phyloP scores from a whole-genome alignment of 2,113 vertebrate species.

The Gymnogyps californianus region DNA sequence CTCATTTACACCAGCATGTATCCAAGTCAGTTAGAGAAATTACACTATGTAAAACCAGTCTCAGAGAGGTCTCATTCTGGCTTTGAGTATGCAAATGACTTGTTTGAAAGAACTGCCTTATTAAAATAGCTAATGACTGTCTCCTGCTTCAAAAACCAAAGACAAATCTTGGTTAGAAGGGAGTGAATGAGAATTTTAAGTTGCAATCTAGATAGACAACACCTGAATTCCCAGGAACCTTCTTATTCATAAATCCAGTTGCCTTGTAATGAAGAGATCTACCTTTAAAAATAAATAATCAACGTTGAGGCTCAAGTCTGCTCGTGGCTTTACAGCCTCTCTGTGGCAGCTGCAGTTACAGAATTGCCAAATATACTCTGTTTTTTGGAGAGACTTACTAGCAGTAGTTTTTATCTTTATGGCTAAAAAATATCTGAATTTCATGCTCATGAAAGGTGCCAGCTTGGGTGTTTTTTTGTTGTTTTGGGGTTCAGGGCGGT shows the following conservation, averaged over 20 bases:
- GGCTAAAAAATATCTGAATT: neutral
- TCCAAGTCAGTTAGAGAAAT: neutral
- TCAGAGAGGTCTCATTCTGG: neutral
- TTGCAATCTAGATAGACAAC: neutral
- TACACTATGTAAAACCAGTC: neutral
- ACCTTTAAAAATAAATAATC: neutral
- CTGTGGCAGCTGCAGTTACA: neutral
- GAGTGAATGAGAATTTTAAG: neutral
- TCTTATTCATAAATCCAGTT: neutral
- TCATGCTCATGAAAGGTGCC: neutral
- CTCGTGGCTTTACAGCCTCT: neutral
- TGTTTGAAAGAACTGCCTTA: neutral
- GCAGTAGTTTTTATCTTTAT: neutral
- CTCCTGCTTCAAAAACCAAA: neutral
- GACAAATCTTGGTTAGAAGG: neutral
- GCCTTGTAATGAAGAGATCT: neutral
- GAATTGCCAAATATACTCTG: neutral
- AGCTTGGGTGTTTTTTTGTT: fast-evolving
- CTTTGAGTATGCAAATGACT: neutral
- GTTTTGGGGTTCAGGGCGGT: neutral
- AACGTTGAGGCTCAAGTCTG: neutral
- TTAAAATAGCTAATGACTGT: neutral
- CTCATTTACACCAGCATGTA: conserved; percentile 3
- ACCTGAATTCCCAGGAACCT: neutral
- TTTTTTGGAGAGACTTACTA: neutral